Percentiles rank a stretch among this genome's conserved stretches.
These are phyloP conservation scores for Morone chrysops DNA, from an alignment of 2,113 vertebrate genomes.

Conservation along the genomic window DNA sequence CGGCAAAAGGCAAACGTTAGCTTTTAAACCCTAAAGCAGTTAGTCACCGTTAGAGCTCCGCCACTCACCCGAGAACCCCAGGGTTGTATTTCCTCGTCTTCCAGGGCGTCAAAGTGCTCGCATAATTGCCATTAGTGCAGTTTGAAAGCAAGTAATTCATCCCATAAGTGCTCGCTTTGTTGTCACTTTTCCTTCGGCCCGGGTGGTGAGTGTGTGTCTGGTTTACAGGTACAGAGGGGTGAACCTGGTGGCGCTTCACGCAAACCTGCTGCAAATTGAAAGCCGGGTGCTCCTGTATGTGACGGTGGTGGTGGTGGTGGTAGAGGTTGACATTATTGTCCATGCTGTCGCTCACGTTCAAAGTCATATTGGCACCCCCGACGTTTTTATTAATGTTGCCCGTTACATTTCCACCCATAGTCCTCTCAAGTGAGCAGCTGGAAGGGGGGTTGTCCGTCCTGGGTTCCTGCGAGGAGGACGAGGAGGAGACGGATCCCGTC, in stretches of 20 bases:
- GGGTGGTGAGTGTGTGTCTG: slow-evolving; percentile 89
- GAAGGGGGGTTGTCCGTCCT: slow-evolving; percentile 86
- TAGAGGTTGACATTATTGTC: slow-evolving; percentile 83
- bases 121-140: slow-evolving; percentile 83
- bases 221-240: slow-evolving; percentile 71
- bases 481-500: slow-evolving; percentile 85
- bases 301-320: slow-evolving; percentile 62
- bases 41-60: background rate
- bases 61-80: slow-evolving; percentile 93
- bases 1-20: background rate
- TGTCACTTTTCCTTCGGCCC: slow-evolving; percentile 95
- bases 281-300: slow-evolving; percentile 73
- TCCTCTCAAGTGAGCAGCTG: slow-evolving; percentile 85
- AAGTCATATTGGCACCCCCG: slow-evolving; percentile 69
- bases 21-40: background rate
- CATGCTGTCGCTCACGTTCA: slow-evolving; percentile 80
- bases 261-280: slow-evolving; percentile 77
- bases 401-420: slow-evolving; percentile 70
- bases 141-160: slow-evolving; percentile 94
- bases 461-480: slow-evolving; percentile 87
- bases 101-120: slow-evolving; percentile 92
- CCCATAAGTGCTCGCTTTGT: slow-evolving; percentile 98
- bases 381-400: slow-evolving; percentile 79
- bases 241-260: slow-evolving; percentile 75
- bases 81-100: slow-evolving; percentile 92